Conservation (phyloP, 2,888 invertebrate species). For the Lasioglossum figueresi region DNA sequence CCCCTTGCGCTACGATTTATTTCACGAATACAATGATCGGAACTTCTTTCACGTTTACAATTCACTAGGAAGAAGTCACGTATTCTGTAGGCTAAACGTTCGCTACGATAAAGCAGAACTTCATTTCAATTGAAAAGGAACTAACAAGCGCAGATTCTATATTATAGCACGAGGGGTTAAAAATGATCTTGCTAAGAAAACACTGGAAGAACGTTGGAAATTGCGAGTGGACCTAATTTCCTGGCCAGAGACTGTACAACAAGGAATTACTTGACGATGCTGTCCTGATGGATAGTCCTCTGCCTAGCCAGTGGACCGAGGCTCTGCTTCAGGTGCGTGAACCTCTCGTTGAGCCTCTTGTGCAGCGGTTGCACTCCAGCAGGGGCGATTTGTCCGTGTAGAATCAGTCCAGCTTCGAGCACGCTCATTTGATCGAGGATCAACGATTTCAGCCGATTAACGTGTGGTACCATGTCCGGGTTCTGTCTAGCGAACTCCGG, state of each 20-base stretch:
- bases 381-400: constrained; percentile 95
- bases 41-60: not conserved
- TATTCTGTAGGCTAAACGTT: too few relatives aligned
- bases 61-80: too few relatives aligned
- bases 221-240: not conserved
- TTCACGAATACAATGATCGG: too few relatives aligned
- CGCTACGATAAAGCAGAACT: not conserved
- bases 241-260: not conserved
- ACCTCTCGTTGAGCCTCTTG: constrained; percentile 94
- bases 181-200: not conserved
- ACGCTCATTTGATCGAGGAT: constrained; percentile 92
- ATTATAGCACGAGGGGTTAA: not conserved
- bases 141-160: not conserved
- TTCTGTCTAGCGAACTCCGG: constrained; percentile 89
- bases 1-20: too few relatives aligned
- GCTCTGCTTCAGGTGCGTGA: constrained; percentile 92
- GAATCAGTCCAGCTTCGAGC: constrained; percentile 92
- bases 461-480: constrained; percentile 86
- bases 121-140: not conserved
- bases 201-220: not conserved
- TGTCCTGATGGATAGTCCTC: constrained; percentile 87
- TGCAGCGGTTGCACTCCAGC: constrained; percentile 96
- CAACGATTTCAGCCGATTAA: constrained; percentile 87
- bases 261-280: constrained; percentile 91
- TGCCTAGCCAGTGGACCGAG: constrained; percentile 87